Evolutionary conservation across 30 jellyfish, hydroid and myxozoan species (phyloP).

Genomic region (Turritopsis rubra): DNA sequence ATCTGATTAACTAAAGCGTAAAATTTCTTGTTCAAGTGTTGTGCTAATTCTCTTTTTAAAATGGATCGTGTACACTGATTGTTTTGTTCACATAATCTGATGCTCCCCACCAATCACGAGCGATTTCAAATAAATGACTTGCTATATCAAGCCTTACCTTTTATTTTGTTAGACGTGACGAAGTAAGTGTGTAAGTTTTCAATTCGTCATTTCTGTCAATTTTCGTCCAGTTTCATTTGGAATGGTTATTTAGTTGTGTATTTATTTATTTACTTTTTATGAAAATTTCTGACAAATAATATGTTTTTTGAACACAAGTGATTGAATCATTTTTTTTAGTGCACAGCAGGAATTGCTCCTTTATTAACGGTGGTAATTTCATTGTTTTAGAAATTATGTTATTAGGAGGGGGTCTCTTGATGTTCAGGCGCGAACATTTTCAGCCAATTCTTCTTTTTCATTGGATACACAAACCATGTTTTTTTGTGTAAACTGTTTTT

Average conservation of each 20-base stretch:
- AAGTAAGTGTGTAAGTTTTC: no score
- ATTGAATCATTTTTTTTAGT: not conserved
- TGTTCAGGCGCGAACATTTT: not conserved
- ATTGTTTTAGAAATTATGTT: not conserved
- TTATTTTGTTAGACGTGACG: no score
- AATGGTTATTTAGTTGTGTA: not conserved
- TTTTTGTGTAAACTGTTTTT: not conserved
- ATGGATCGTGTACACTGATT: not conserved
- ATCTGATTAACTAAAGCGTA: not conserved
- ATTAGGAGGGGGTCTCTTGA: not conserved
- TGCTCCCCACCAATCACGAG: no score
- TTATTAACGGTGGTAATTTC: not conserved
- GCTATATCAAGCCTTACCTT: no score
- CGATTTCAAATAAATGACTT: no score
- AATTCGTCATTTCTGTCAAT: no score
- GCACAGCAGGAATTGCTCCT: not conserved
- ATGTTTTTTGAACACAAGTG: not conserved
- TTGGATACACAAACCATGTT: not conserved
- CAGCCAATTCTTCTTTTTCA: not conserved
- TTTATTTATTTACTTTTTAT: not conserved
- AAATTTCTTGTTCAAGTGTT: not conserved
- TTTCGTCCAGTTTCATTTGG: no score
- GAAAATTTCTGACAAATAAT: not conserved
- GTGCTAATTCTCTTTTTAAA: not conserved
- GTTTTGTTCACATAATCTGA: not conserved